Evolutionary conservation across 2,113 vertebrate genomes (phyloP).

Genomic region (Catharus bicknelli): DNA sequence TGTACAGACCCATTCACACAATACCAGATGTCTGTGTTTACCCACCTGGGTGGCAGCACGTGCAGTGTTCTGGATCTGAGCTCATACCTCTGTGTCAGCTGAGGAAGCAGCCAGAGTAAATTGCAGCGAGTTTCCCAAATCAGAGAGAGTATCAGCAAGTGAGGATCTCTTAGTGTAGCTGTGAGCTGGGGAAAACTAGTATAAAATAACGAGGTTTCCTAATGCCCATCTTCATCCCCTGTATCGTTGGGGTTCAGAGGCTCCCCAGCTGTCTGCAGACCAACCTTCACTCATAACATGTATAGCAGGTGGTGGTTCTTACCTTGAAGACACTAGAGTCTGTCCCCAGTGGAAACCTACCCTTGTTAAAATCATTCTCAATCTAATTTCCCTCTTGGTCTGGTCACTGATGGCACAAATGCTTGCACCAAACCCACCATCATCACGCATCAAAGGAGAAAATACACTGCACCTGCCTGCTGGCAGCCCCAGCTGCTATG

Average conservation of each 20-base stretch:
- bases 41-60: background rate
- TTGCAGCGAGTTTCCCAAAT: background rate
- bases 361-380: background rate
- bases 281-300: background rate
- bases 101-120: background rate
- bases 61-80: background rate
- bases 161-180: background rate
- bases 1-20: fast-evolving
- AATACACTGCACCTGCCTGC: background rate
- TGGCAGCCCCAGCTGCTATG: background rate
- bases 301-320: background rate
- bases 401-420: background rate
- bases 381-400: background rate
- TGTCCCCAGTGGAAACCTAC: background rate
- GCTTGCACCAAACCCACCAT: background rate
- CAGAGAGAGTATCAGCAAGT: background rate
- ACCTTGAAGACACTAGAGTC: background rate
- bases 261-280: background rate
- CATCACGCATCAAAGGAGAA: background rate
- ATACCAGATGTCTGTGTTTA: fast-evolving
- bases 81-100: background rate
- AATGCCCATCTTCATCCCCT: background rate
- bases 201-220: background rate
- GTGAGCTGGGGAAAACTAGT: background rate
- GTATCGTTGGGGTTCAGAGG: background rate